phyloP scores from a whole-genome alignment of 2,797 vertebrate genomes.

The Galago senegalensis region DNA sequence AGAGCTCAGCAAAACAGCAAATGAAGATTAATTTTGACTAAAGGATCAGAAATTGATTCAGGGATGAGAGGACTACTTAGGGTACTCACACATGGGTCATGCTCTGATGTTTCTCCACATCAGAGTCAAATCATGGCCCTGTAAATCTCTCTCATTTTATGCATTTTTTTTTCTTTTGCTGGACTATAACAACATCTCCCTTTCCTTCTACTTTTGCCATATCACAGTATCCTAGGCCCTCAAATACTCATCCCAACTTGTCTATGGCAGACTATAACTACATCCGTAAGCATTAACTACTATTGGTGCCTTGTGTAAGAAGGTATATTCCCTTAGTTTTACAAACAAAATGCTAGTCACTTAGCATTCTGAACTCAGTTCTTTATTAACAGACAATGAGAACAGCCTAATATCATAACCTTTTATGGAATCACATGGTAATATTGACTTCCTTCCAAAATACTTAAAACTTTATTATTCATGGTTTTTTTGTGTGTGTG shows the following conservation, averaged over 20 bases:
- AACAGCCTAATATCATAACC: background rate
- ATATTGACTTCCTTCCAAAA: background rate
- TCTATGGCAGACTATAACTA: background rate
- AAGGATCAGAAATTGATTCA: background rate
- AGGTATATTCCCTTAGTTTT: background rate
- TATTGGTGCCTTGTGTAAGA: background rate
- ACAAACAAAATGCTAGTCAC: background rate
- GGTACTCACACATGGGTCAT: background rate
- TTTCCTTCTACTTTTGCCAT: background rate
- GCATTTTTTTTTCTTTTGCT: background rate
- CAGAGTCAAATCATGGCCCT: background rate
- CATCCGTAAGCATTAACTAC: background rate
- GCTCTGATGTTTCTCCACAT: background rate
- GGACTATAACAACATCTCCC: background rate
- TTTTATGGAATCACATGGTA: background rate
- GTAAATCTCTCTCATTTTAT: background rate
- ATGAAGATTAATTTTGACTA: background rate
- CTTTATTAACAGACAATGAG: background rate
- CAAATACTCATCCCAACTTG: background rate
- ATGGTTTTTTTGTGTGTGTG: background rate
- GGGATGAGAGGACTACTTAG: background rate
- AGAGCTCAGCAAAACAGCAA: background rate
- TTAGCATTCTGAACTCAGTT: background rate
- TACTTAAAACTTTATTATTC: background rate
- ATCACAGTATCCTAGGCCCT: background rate